Conservation (phyloP, 2,113 vertebrate species). For the Syngnathus scovelli region DNA sequence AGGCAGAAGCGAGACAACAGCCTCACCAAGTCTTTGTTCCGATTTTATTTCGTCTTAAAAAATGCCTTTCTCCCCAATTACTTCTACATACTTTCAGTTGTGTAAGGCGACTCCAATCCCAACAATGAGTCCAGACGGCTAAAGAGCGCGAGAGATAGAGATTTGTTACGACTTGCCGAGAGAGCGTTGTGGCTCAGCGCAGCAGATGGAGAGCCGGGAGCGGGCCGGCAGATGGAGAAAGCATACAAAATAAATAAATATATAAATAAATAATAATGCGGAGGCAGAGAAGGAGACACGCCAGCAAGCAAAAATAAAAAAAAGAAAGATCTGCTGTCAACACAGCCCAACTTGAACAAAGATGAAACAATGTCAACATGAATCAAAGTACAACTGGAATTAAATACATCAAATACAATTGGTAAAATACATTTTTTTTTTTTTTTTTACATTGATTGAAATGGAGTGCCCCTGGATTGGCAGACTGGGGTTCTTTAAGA, state of each 20-base stretch:
- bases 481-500: too few relatives aligned
- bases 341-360: not conserved
- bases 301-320: constrained; percentile 12
- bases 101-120: not conserved
- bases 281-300: constrained; percentile 18
- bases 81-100: too few relatives aligned
- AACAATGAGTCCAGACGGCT: constrained; percentile 29
- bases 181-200: not conserved
- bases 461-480: too few relatives aligned
- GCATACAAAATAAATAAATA: not conserved
- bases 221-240: constrained; percentile 2
- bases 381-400: not conserved
- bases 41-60: too few relatives aligned
- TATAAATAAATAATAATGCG: constrained; percentile 22
- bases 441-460: too few relatives aligned
- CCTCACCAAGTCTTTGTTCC: too few relatives aligned
- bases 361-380: not conserved
- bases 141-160: constrained; percentile 7
- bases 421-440: too few relatives aligned
- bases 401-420: too few relatives aligned
- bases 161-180: not conserved
- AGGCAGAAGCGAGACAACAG: not conserved
- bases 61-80: too few relatives aligned
- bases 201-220: constrained; percentile 24
- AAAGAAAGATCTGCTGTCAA: constrained; percentile 24